Percentiles rank a stretch among this genome's conserved stretches.
Evolutionary conservation across 2,888 invertebrate genomes (phyloP).

Genomic region (Amphimallon solstitiale): DNA sequence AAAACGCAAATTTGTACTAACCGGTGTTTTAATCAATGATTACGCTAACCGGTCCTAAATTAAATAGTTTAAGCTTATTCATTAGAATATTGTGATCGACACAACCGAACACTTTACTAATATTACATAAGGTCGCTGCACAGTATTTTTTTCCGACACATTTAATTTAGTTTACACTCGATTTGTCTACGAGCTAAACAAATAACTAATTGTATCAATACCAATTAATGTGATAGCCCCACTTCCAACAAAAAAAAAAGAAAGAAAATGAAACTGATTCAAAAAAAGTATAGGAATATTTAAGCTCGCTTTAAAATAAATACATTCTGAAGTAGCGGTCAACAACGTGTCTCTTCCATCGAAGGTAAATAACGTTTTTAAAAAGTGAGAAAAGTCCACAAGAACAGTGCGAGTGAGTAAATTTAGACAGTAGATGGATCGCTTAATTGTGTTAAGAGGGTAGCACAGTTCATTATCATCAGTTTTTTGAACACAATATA

Average conservation of each 20-base stretch:
- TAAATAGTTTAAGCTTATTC: too few species aligned
- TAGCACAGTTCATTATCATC: slow-evolving; percentile 21
- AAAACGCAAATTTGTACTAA: too few species aligned
- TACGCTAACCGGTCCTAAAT: too few species aligned
- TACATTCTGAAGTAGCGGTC: slow-evolving; percentile 12
- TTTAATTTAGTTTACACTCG: too few species aligned
- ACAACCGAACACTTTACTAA: too few species aligned
- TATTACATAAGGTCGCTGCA: too few species aligned
- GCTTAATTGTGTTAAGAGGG: slow-evolving; percentile 31
- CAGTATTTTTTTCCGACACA: too few species aligned
- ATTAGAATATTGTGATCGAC: too few species aligned
- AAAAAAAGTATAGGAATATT: not conserved
- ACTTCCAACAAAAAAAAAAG: not conserved
- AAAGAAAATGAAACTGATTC: not conserved
- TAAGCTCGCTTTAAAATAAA: not conserved
- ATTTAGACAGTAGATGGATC: slow-evolving; percentile 27
- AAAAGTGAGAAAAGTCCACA: slow-evolving; percentile 30
- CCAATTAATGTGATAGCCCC: too few species aligned
- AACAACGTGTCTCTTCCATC: slow-evolving; percentile 10
- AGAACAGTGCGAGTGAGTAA: slow-evolving; percentile 9
- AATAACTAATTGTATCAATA: too few species aligned
- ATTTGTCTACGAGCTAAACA: too few species aligned
- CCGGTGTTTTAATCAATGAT: too few species aligned
- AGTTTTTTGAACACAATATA: slow-evolving; percentile 9
- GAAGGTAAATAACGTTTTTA: slow-evolving; percentile 25